Percentiles rank a stretch among this genome's conserved stretches.
Evolutionary conservation across 2,113 vertebrate genomes (phyloP).

Genomic region (Typhlomys cinereus): DNA sequence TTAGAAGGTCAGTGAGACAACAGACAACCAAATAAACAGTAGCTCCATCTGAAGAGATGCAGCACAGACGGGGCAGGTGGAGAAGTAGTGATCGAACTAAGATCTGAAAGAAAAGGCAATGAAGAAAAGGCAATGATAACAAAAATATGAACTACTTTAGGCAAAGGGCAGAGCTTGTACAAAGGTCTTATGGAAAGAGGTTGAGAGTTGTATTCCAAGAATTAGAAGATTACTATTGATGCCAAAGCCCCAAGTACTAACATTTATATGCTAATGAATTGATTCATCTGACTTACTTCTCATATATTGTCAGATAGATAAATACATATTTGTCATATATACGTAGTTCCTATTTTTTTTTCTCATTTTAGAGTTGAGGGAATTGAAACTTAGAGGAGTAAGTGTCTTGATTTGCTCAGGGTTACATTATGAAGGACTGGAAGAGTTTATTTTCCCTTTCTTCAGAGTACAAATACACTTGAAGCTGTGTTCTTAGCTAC

Average conservation of each 20-base stretch:
- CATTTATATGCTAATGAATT: slow-evolving; percentile 24
- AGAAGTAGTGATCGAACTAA: background rate
- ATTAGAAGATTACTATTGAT: slow-evolving; percentile 28
- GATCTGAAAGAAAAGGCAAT: background rate
- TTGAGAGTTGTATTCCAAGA: background rate
- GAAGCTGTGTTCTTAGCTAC: background rate
- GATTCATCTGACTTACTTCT: background rate
- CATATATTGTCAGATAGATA: background rate
- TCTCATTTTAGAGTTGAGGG: slow-evolving; percentile 22
- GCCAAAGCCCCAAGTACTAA: slow-evolving; percentile 18
- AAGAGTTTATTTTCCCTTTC: background rate
- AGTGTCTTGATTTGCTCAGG: background rate
- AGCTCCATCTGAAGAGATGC: background rate
- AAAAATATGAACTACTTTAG: background rate
- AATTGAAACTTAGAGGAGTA: slow-evolving; percentile 19
- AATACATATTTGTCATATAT: background rate
- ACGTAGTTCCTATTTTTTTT: slow-evolving; percentile 28
- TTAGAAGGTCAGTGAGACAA: background rate
- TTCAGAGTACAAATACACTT: slow-evolving; percentile 16
- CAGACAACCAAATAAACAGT: background rate
- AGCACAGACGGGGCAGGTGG: background rate
- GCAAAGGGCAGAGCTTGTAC: background rate
- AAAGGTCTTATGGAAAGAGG: background rate
- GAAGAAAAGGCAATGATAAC: background rate
- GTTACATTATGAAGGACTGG: slow-evolving; percentile 8